phyloP scores from a whole-genome alignment of 2,797 vertebrate species.

The Gallinago stenura region DNA sequence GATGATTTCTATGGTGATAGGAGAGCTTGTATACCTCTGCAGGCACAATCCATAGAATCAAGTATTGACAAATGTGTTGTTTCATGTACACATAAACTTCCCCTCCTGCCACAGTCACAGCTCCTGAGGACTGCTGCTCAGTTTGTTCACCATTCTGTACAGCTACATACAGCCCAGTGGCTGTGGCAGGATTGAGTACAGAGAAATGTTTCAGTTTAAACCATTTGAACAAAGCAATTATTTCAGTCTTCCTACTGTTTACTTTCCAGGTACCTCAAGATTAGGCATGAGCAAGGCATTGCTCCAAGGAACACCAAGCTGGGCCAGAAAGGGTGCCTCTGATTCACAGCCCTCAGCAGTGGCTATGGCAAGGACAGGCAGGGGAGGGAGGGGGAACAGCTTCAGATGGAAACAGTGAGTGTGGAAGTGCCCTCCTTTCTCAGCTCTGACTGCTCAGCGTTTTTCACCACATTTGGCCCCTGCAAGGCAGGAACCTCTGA shows the following conservation, averaged over 20 bases:
- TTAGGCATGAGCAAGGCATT: neutral
- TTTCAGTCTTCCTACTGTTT: neutral
- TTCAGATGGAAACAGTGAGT: neutral
- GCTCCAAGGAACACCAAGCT: neutral
- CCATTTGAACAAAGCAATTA: neutral
- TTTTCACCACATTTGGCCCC: neutral
- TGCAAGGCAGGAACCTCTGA: slow-evolving; percentile 15
- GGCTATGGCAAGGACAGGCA: neutral
- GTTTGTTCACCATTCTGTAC: neutral
- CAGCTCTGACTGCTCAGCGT: neutral
- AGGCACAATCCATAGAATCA: neutral
- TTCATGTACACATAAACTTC: neutral
- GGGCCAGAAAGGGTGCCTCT: neutral
- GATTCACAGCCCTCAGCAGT: rapidly evolving
- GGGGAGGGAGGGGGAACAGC: neutral
- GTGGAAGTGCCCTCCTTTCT: neutral
- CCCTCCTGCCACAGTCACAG: neutral
- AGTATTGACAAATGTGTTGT: neutral
- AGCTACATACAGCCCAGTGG: neutral
- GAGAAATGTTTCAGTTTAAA: neutral
- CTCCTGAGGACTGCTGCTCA: neutral
- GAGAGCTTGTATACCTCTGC: neutral
- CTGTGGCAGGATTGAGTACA: neutral
- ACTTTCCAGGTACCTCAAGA: neutral
- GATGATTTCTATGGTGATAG: neutral